phyloP scores from a whole-genome alignment of 2,888 invertebrate genomes.

The Hedychridium roseum region DNA sequence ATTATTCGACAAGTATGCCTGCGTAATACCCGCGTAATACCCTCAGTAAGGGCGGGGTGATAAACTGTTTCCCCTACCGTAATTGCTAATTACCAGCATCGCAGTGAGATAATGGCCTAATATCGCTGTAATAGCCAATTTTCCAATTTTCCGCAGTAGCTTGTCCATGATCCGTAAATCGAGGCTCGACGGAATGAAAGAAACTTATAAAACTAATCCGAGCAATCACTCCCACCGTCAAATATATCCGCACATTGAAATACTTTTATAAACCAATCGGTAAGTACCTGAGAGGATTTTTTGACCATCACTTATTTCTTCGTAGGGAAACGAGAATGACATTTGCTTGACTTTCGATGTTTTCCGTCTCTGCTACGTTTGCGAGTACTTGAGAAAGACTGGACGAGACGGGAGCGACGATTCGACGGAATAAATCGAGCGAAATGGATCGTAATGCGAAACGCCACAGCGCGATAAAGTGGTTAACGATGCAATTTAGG shows the following conservation, averaged over 20 bases:
- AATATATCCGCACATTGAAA: no score
- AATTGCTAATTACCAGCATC: constrained; percentile 27
- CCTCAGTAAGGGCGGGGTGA: constrained; percentile 5
- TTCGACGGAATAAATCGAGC: constrained; percentile 32
- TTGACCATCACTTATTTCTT: no score
- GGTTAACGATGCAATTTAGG: constrained; percentile 47
- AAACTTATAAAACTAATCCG: no score
- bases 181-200: no score
- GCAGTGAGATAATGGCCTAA: constrained; percentile 23
- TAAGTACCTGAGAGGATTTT: no score
- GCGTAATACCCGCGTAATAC: background rate
- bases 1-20: background rate
- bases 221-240: no score
- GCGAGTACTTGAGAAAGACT: constrained; percentile 6
- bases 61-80: constrained; percentile 10
- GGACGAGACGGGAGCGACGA: constrained; percentile 3
- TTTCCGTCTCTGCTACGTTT: no score
- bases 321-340: no score
- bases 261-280: no score
- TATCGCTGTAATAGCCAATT: constrained; percentile 26
- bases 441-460: constrained; percentile 35
- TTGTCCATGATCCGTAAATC: no score
- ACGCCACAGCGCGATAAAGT: constrained; percentile 38
- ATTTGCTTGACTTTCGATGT: no score
- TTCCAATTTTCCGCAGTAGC: constrained; percentile 34